phyloP scores from a whole-genome alignment of 1,140 invertebrate species.

The Pollicipes pollicipes region DNA sequence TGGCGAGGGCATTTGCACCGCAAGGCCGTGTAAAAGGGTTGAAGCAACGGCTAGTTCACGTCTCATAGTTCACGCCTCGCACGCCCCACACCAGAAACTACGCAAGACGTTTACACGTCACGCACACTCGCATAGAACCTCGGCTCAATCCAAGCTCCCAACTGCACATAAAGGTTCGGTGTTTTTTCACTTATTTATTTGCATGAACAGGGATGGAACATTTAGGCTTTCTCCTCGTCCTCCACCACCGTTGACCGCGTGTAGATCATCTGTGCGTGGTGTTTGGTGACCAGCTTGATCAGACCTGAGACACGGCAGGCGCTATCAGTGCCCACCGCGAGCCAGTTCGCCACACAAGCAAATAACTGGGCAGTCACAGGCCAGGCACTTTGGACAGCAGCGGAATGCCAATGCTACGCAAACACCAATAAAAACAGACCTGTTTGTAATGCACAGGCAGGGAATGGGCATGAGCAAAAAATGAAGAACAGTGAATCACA shows the following conservation, averaged over 20 bases:
- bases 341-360: too few species aligned
- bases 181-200: neutral
- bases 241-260: slow-evolving; percentile 90
- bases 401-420: neutral
- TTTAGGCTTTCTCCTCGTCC: slow-evolving; percentile 28
- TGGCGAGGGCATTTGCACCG: too few species aligned
- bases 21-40: too few species aligned
- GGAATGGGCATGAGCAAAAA: neutral
- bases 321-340: too few species aligned
- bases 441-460: slow-evolving; percentile 13
- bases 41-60: too few species aligned
- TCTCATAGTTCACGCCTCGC: too few species aligned
- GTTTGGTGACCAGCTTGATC: slow-evolving; percentile 92
- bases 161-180: too few species aligned
- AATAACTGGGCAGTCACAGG: slow-evolving; percentile 19
- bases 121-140: too few species aligned
- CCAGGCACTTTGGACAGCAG: slow-evolving; percentile 10
- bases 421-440: slow-evolving; percentile 7
- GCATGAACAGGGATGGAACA: neutral
- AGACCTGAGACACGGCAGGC: slow-evolving; percentile 71
- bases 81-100: too few species aligned
- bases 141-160: too few species aligned
- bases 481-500: slow-evolving; percentile 7
- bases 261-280: slow-evolving; percentile 93
- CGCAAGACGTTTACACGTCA: too few species aligned